Evolutionary conservation across 1,140 invertebrate genomes (phyloP).

Genomic region (Caenorhabditis briggsae): DNA sequence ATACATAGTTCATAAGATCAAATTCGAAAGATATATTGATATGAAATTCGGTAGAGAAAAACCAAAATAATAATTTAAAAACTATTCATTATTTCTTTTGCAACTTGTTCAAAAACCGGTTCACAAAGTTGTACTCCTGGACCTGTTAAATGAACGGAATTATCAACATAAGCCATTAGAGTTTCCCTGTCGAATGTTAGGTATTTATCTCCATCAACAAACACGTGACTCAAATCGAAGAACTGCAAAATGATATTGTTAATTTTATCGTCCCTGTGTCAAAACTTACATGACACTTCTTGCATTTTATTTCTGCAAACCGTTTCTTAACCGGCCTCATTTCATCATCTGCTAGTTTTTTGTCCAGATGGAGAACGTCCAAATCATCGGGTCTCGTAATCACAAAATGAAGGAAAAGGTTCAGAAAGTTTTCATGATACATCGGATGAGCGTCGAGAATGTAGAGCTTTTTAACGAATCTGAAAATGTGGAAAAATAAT

Average conservation of each 20-base stretch:
- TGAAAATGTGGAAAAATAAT: not conserved
- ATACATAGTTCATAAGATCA: too few species aligned
- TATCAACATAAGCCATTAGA: not conserved
- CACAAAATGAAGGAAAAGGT: not conserved
- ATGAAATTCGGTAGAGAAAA: too few species aligned
- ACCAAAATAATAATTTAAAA: not conserved
- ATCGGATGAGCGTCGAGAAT: not conserved
- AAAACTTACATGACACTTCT: not conserved
- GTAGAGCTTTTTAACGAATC: constrained; percentile 17
- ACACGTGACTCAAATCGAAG: not conserved
- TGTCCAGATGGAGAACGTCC: not conserved
- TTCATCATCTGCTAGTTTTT: constrained; percentile 9
- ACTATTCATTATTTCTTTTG: not conserved
- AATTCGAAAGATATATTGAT: too few species aligned
- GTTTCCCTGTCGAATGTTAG: constrained; percentile 4
- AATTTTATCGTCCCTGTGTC: not conserved
- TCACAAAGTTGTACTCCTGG: not conserved
- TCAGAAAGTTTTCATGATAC: constrained; percentile 1
- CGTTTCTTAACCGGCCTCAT: not conserved
- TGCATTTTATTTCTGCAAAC: not conserved
- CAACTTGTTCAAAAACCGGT: not conserved
- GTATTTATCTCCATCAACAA: not conserved
- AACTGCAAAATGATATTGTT: not conserved
- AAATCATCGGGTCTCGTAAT: not conserved
- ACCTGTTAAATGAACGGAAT: constrained; percentile 7